These are phyloP conservation scores for Clarias laeviceps DNA, from an alignment of 2,797 vertebrate species.

Conservation along the genomic window DNA sequence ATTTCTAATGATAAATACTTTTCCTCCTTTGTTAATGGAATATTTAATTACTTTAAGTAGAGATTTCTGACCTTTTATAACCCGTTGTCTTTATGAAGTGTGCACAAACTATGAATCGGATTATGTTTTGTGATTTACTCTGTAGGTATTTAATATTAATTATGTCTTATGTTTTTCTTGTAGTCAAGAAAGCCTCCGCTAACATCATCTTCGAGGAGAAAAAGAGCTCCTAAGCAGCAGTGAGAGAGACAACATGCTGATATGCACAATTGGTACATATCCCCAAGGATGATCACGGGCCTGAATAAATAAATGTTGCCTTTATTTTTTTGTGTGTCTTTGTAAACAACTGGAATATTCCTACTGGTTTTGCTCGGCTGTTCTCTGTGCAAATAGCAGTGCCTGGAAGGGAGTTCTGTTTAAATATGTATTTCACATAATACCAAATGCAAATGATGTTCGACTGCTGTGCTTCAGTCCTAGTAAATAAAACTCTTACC, in stretches of 20 bases:
- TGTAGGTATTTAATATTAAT: neutral
- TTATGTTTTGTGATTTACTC: neutral
- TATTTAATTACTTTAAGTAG: neutral
- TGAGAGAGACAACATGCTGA: slow-evolving; percentile 35
- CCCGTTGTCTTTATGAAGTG: neutral
- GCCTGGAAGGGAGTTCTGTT: slow-evolving; percentile 63
- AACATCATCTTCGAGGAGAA: slow-evolving; percentile 94
- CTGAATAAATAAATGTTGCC: slow-evolving; percentile 70
- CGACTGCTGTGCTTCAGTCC: slow-evolving; percentile 52
- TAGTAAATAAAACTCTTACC: slow-evolving; percentile 58
- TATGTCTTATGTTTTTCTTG: slow-evolving; percentile 48
- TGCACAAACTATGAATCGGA: neutral
- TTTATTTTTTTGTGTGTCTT: slow-evolving; percentile 63
- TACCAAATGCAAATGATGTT: slow-evolving; percentile 10
- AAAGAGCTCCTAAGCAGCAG: slow-evolving; percentile 80
- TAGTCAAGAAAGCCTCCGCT: slow-evolving; percentile 92
- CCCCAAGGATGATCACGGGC: slow-evolving; percentile 46
- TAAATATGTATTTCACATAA: slow-evolving; percentile 39
- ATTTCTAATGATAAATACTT: neutral
- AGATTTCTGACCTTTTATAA: neutral
- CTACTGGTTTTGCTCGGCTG: slow-evolving; percentile 47
- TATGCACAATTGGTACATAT: slow-evolving; percentile 25
- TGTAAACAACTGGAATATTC: slow-evolving; percentile 55
- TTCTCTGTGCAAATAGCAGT: slow-evolving; percentile 67
- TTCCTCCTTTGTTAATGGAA: neutral